phyloP scores from a whole-genome alignment of 2,888 invertebrate species.

The Dichetophora obliterata region DNA sequence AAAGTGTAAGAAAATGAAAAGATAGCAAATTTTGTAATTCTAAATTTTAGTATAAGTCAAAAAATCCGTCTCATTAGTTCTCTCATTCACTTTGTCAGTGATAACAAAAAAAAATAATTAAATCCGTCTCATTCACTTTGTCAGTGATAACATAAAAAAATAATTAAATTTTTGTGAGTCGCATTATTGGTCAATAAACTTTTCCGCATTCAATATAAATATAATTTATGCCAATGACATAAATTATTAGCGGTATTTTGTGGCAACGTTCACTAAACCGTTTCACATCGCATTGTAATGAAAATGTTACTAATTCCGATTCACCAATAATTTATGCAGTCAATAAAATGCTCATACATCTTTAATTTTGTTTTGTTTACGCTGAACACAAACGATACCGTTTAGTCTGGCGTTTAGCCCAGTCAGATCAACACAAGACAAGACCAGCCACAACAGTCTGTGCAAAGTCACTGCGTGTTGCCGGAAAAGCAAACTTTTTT shows the following conservation, averaged over 20 bases:
- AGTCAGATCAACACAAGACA: not conserved
- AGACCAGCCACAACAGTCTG: not conserved
- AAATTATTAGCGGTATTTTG: not conserved
- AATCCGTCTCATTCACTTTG: too few species aligned
- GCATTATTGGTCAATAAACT: not conserved
- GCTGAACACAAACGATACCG: not conserved
- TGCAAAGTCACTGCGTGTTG: not conserved
- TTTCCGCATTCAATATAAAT: not conserved
- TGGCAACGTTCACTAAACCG: slow-evolving; percentile 15
- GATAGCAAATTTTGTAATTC: too few species aligned
- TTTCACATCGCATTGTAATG: not conserved
- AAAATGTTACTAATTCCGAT: not conserved
- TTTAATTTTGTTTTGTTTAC: not conserved
- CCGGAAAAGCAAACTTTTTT: slow-evolving; percentile 20
- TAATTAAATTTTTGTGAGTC: not conserved
- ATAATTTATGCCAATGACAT: not conserved
- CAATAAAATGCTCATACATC: not conserved
- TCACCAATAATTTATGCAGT: slow-evolving; percentile 3
- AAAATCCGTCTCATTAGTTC: too few species aligned
- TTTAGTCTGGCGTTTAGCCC: slow-evolving; percentile 10
- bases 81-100: too few species aligned
- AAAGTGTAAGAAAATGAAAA: too few species aligned
- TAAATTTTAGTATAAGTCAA: too few species aligned
- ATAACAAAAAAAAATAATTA: too few species aligned
- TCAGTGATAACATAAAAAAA: too few species aligned